phyloP scores from a whole-genome alignment of 2,888 invertebrate species.

The Vesta saturnalis region DNA sequence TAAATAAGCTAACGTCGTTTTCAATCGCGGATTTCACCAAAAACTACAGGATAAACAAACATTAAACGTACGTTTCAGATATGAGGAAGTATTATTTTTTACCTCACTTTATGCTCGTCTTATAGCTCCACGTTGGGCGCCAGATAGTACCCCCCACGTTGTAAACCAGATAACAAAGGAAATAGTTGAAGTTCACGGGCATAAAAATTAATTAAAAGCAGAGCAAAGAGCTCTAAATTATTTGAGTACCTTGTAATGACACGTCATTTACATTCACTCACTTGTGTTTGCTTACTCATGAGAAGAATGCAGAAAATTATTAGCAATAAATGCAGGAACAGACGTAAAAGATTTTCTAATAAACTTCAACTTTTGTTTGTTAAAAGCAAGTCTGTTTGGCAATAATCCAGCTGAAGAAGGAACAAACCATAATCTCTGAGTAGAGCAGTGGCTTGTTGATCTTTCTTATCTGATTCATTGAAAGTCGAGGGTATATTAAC shows the following conservation, averaged over 20 bases:
- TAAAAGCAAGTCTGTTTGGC: conserved; percentile 1
- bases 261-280: background rate
- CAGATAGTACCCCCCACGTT: too few relatives aligned
- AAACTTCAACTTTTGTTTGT: background rate
- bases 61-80: too few relatives aligned
- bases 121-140: background rate
- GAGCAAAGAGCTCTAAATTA: too few relatives aligned
- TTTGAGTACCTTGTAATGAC: too few relatives aligned
- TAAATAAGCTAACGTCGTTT: too few relatives aligned
- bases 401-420: background rate
- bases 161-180: too few relatives aligned
- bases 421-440: background rate
- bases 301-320: background rate
- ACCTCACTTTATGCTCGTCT: too few relatives aligned
- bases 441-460: background rate
- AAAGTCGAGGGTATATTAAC: conserved; percentile 25
- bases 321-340: background rate
- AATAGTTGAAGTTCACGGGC: too few relatives aligned
- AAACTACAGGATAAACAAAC: too few relatives aligned
- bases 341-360: background rate
- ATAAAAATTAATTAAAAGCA: too few relatives aligned
- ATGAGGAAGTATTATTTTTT: too few relatives aligned
- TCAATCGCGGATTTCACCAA: too few relatives aligned
- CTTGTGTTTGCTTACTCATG: conserved; percentile 1
- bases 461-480: conserved; percentile 20